Conservation (phyloP, 2,113 vertebrate species). For the Tetrao urogallus region DNA sequence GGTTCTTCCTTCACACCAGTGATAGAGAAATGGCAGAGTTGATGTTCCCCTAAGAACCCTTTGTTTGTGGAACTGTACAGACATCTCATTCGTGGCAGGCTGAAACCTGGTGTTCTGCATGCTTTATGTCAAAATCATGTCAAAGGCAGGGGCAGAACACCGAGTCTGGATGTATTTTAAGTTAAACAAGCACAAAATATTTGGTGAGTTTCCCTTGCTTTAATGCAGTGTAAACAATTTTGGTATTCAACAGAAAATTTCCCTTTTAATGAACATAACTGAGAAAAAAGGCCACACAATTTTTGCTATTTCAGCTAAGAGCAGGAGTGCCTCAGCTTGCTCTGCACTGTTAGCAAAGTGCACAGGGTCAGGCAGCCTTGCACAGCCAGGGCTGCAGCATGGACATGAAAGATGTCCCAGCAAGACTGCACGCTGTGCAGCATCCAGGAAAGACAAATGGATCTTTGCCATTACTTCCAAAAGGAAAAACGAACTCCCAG, state of each 20-base stretch:
- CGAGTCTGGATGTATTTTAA: slow-evolving; percentile 22
- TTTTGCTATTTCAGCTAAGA: not conserved
- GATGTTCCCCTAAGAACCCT: not conserved
- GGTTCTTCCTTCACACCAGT: not conserved
- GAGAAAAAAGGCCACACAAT: not conserved
- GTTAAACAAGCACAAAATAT: slow-evolving; percentile 36
- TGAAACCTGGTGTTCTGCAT: not conserved
- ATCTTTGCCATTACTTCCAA: not conserved
- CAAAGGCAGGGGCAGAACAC: not conserved
- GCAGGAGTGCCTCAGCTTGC: not conserved
- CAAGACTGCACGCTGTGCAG: not conserved
- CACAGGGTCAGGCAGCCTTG: rapidly evolving
- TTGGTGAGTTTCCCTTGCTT: slow-evolving; percentile 16
- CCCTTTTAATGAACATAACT: not conserved
- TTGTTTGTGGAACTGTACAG: not conserved
- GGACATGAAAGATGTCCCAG: not conserved
- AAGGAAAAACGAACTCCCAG: not conserved
- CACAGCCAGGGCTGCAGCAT: rapidly evolving
- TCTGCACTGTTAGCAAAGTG: not conserved
- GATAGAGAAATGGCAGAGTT: not conserved
- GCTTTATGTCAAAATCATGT: slow-evolving; percentile 9
- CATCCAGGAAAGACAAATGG: not conserved
- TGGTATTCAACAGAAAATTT: not conserved
- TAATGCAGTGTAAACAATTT: slow-evolving; percentile 29
- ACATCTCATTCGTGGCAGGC: not conserved